Base-by-base conservation (phyloP, 53 echinoderm and acorn worm species). In the Echinometra lucunter region DNA sequence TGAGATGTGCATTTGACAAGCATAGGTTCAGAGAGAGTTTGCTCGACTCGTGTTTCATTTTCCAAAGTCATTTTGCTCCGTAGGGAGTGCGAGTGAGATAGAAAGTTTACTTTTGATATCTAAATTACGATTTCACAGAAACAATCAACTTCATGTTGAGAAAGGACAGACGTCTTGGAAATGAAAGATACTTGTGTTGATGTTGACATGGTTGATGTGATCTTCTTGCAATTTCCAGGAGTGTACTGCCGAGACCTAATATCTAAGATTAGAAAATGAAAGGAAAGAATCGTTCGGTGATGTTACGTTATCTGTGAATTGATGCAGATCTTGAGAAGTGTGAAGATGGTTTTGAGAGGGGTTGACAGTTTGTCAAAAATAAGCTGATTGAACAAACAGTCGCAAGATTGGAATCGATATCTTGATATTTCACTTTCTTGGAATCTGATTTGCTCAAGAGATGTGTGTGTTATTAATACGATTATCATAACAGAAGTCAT, bases 21-120 rank as follows among this genome's bases (percentile, higher is more conserved):
- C 34, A 34, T 70, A 72, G 28, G 81, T 44, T 81, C 81, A 81
- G 81, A 7, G 38, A 81, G 18, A 81, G 81, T 81, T 81, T 10
- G 44, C 23, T 42, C 18, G 81, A 81, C 21, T 81, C 12, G 44
- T 44, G 7, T 42, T 74, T 2, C 81, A 81, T 81, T 81, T 42
- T 74, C 74, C 40, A 81, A 81, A 25, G 81, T 28, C 72, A 74
- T 74, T 74, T 40, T 16, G 18, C 40, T 40, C 13, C 74, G 2
- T 81, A 6, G 44, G 44, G 81, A 81, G 42, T 81, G 81, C 12
- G 44, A 81, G 44, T 44, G 81, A 21, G 12, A 42, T 81, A 15
- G 53, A 53, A 37, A 44, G 44, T 81, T 42, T 42, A 81, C 81
- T 81, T 81, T 81, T 81, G 81, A 81, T 40, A 81, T 81, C 32